phyloP scores from a whole-genome alignment of 1,140 invertebrate genomes.

The Magallana angulata region DNA sequence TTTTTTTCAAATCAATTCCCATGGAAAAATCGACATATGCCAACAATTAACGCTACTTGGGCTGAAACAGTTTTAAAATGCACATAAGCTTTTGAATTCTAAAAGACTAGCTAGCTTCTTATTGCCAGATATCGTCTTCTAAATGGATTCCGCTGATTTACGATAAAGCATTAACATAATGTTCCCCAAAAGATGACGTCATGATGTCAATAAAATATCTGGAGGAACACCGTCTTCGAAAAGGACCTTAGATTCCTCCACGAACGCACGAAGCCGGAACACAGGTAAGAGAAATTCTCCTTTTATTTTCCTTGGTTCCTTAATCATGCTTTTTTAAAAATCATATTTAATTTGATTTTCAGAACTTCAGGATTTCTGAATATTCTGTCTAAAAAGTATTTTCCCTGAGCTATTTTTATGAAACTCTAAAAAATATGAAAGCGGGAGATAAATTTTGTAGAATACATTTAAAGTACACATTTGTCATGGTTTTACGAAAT shows the following conservation, averaged over 20 bases:
- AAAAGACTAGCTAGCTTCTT: slow-evolving; percentile 20
- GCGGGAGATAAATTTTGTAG: too few relatives aligned
- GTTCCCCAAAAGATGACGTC: background rate
- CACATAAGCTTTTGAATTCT: background rate
- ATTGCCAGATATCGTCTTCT: background rate
- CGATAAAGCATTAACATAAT: slow-evolving; percentile 2
- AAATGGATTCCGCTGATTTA: slow-evolving; percentile 29
- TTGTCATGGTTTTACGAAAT: too few relatives aligned
- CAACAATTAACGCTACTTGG: slow-evolving; percentile 23
- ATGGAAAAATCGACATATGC: background rate
- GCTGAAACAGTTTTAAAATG: background rate
- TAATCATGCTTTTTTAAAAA: too few relatives aligned
- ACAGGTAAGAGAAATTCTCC: background rate
- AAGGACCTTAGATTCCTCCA: background rate
- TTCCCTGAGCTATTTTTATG: too few relatives aligned
- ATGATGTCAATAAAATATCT: slow-evolving; percentile 24
- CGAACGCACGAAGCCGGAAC: background rate
- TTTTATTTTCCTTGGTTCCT: too few relatives aligned
- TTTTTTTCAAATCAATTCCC: background rate
- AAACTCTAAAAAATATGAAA: too few relatives aligned
- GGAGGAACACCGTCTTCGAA: background rate
- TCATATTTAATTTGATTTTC: too few relatives aligned
- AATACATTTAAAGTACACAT: too few relatives aligned
- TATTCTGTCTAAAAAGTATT: too few relatives aligned
- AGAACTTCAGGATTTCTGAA: too few relatives aligned